Conservation (phyloP, 2,113 vertebrate species). For the Chloroceryle aenea region DNA sequence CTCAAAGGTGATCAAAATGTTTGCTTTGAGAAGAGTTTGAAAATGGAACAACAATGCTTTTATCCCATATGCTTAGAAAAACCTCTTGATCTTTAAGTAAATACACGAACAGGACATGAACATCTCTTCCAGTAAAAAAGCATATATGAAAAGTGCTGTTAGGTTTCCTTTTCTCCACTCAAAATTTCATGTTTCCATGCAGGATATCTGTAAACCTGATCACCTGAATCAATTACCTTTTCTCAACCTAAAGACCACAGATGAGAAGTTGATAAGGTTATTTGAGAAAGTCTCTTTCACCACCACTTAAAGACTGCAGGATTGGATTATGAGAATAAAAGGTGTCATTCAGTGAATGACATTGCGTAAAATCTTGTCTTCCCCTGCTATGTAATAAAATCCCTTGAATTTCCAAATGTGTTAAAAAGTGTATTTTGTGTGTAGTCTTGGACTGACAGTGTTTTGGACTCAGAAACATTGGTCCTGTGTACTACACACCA, state of each 20-base stretch:
- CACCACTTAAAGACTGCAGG: not conserved
- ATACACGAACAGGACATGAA: not conserved
- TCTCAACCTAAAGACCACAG: not conserved
- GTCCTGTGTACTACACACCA: accelerated
- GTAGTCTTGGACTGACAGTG: not conserved
- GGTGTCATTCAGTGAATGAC: not conserved
- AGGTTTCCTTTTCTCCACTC: not conserved
- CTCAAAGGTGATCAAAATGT: not conserved
- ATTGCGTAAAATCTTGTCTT: not conserved
- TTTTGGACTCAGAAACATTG: not conserved
- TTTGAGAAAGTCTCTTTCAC: not conserved
- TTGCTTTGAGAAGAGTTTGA: not conserved
- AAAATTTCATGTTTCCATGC: not conserved
- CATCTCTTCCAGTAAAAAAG: not conserved
- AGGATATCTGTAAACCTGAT: not conserved
- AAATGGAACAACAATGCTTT: not conserved
- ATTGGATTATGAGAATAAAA: not conserved
- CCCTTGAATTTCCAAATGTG: not conserved
- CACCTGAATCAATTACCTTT: not conserved
- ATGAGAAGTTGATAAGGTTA: not conserved
- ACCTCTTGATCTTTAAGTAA: not conserved
- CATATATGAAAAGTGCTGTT: not conserved
- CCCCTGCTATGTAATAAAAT: not conserved
- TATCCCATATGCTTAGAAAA: not conserved
- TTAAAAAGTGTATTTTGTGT: not conserved